Evolutionary conservation across 2,797 vertebrate genomes (phyloP).

Genomic region (Salmo trutta): DNA sequence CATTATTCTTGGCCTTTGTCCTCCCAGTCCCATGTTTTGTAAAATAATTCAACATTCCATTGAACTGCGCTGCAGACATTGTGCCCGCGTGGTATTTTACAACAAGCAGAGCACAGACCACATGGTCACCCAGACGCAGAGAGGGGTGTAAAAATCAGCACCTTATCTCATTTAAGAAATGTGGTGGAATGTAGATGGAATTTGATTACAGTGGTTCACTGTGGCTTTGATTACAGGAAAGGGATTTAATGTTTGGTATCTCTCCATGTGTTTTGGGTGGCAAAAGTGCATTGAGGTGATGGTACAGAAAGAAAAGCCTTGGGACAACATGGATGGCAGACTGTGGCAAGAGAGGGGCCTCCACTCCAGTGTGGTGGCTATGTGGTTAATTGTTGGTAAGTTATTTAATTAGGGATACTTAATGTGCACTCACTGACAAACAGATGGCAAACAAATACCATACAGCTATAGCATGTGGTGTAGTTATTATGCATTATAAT

Average conservation of each 20-base stretch:
- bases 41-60: conserved; percentile 37
- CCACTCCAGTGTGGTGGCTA: background rate
- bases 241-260: conserved; percentile 65
- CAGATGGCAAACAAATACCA: background rate
- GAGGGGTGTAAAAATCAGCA: conserved; percentile 48
- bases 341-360: conserved; percentile 35
- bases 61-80: conserved; percentile 28
- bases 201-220: conserved; percentile 65
- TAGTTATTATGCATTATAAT: background rate
- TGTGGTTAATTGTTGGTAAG: background rate
- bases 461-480: background rate
- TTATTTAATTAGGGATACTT: background rate
- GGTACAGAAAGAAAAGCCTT: conserved; percentile 13
- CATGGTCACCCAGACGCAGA: conserved; percentile 26
- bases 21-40: conserved; percentile 30
- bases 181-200: conserved; percentile 65
- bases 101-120: conserved; percentile 19
- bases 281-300: conserved; percentile 60
- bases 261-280: conserved; percentile 53
- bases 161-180: conserved; percentile 65
- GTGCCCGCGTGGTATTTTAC: conserved; percentile 27
- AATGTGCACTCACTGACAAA: background rate
- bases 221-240: conserved; percentile 66
- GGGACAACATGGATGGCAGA: conserved; percentile 18
- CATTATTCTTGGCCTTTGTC: conserved; percentile 11